Conservation (phyloP, 2,797 vertebrate genomes). For the Limnodromus scolopaceus region DNA sequence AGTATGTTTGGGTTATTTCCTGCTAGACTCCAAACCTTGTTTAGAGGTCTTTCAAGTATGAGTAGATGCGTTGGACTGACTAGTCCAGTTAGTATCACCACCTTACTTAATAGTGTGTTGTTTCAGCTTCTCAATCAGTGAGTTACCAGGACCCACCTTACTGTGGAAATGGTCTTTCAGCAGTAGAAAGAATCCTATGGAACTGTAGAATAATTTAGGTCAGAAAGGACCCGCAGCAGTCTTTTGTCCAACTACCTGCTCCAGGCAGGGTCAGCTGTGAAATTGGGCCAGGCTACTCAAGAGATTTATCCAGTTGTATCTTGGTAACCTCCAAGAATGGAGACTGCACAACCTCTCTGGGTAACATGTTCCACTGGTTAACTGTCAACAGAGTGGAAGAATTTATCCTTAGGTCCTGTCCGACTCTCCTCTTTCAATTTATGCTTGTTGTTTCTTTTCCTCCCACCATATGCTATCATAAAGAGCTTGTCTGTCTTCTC, state of each 20-base stretch:
- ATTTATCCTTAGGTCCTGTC: neutral
- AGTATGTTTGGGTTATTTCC: neutral
- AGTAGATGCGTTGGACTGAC: neutral
- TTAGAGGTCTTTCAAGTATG: neutral
- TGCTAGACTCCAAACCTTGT: neutral
- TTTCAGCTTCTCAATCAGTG: neutral
- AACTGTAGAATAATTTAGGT: neutral
- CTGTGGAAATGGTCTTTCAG: neutral
- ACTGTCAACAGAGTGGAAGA: neutral
- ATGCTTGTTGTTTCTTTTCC: neutral
- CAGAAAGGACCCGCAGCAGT: neutral
- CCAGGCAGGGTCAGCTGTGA: neutral
- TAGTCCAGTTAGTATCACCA: neutral
- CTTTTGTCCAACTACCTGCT: neutral
- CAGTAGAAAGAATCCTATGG: neutral
- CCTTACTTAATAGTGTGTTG: neutral
- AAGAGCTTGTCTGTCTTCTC: neutral
- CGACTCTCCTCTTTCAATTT: neutral
- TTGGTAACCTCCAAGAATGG: neutral
- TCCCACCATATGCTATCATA: rapidly evolving
- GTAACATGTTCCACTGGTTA: neutral
- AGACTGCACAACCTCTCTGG: neutral
- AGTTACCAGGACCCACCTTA: neutral
- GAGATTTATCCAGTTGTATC: neutral
- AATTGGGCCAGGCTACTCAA: neutral